Conservation (phyloP, 35 echinoderm and acorn worm species). For the Apostichopus parvimensis region DNA sequence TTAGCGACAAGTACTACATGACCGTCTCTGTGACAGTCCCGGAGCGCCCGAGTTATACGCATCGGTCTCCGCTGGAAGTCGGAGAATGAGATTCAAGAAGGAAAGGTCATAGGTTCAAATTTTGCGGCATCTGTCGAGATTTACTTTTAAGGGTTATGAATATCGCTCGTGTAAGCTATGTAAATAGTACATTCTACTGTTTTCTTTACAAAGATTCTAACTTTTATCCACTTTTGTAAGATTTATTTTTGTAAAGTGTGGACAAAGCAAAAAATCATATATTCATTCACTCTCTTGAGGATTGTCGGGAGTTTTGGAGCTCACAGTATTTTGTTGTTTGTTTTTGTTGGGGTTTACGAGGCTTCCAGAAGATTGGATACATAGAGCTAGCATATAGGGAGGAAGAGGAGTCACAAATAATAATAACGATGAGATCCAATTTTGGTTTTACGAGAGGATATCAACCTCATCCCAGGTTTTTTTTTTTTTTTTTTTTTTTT, state of each 20-base stretch:
- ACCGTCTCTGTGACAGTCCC: background rate
- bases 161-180: conserved; percentile 1
- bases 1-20: too few relatives aligned
- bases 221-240: conserved; percentile 43
- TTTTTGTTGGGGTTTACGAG: background rate
- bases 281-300: background rate
- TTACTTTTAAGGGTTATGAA: conserved; percentile 7
- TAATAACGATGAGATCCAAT: background rate
- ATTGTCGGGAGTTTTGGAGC: background rate
- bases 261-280: background rate
- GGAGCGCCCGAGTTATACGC: background rate
- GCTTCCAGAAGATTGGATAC: background rate
- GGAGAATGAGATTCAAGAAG: too few relatives aligned
- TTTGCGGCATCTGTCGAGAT: background rate
- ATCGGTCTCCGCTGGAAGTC: too few relatives aligned
- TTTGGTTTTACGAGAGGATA: too few relatives aligned
- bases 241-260: conserved; percentile 47
- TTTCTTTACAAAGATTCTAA: conserved; percentile 45
- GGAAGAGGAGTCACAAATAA: too few relatives aligned
- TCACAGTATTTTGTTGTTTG: background rate
- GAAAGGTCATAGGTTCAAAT: background rate
- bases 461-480: too few relatives aligned
- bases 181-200: conserved; percentile 22
- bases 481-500: too few relatives aligned
- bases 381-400: background rate